Evolutionary conservation across 2,888 invertebrate genomes (phyloP), one percentile per base, ranked within the genome.

Genomic region (Biston stratarius): DNA sequence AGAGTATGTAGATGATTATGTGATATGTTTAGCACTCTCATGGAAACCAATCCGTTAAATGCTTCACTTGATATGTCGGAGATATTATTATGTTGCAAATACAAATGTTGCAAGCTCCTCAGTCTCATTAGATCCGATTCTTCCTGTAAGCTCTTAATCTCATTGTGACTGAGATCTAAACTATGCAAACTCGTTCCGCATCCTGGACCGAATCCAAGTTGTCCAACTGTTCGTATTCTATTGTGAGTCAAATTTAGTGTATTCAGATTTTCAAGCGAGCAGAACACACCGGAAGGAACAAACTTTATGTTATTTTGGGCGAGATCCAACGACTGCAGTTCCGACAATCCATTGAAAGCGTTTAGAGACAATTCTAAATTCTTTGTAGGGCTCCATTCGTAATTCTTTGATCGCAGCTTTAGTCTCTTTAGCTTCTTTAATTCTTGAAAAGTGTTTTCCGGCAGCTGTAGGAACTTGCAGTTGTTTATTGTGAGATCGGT

Each of bases 211-310:
- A 97, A 96, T 57, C 97, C 97, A 73, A 98, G 94, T 78, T 96
- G 95, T 73, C 96, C 96, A 8, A 97, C 95, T 74, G 96, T 96
- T 75, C 96, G 95, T 75, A 98, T 95, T 80, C 96, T 96, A 91
- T 98, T 98, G 75, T 96, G 94, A 59, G 98, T 98, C 81, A 98
- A 94, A 94, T 98, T 98, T 60, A 98, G 92, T 73, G 96, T 95
- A 86, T 97, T 97, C 69, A 98, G 94, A 88, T 96, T 97, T 78
- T 96, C 95, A 83, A 98, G 90, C 53, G 96, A 95, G 90, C 98
- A 98, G 85, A 98, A 96, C 73, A 96, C 95, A 79, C 96, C 96
- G 76, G 96, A 96, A 52, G 98, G 97, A 83, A 98, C 87, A 73
- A 96, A 95, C 78, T 97, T 95, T 74, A 98, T 95, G 92, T 98